These are phyloP conservation scores for silkworm (Bombyx mori) DNA, from an alignment of 1,140 invertebrate species.

Conservation along the genomic window ASM3026992v2 NC_085128.1:8368501-8369000, in stretches of 20 bases:
- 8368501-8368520: too few species aligned
- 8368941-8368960: conserved; percentile 44
- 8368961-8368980: not conserved
- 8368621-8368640: too few species aligned
- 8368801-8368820: conserved; percentile 31
- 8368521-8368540: too few species aligned
- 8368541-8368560: too few species aligned
- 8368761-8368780: conserved; percentile 32
- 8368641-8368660: too few species aligned
- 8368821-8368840: conserved; percentile 30
- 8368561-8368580: too few species aligned
- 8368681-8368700: too few species aligned
- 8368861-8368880: conserved; percentile 49
- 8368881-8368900: conserved; percentile 31
- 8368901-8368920: conserved; percentile 27
- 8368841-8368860: conserved; percentile 38
- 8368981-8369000: not conserved
- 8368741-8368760: conserved; percentile 28
- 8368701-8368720: too few species aligned
- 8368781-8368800: conserved; percentile 38
- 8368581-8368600: too few species aligned
- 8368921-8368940: conserved; percentile 30
- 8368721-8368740: too few species aligned
- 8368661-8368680: too few species aligned
- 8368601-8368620: too few species aligned